A percentile compares a stretch with the other conserved stretches of the same genome.
Evolutionary conservation across 2,797 vertebrate species (phyloP).

Genomic region (Pseudochaenichthys georgianus): DNA sequence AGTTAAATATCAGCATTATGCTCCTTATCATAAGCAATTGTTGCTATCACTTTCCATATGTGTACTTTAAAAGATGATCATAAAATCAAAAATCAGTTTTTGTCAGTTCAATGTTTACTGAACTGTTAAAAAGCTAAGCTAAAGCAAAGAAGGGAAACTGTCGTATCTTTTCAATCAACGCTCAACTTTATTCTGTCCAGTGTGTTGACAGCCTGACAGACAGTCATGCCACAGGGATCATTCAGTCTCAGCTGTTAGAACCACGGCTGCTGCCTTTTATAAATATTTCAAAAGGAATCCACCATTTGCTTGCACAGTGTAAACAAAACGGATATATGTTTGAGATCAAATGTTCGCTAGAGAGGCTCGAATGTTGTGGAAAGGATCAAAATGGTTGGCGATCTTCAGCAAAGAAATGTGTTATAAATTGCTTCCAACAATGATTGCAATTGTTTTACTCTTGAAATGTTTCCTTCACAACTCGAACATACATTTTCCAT

Average conservation of each 20-base stretch:
- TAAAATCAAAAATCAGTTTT: background rate
- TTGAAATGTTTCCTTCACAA: background rate
- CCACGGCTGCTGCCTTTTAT: background rate
- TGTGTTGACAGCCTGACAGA: background rate
- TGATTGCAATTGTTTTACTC: background rate
- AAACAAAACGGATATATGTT: background rate
- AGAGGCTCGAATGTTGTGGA: background rate
- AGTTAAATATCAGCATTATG: background rate
- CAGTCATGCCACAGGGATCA: too few relatives aligned
- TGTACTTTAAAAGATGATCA: background rate
- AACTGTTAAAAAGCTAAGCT: background rate
- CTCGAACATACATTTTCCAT: background rate
- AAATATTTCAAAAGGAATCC: constrained; percentile 3
- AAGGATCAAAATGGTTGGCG: background rate
- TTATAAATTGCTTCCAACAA: background rate
- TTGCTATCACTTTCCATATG: background rate
- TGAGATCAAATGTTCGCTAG: background rate
- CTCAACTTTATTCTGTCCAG: background rate
- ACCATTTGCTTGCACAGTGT: background rate
- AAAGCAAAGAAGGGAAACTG: background rate
- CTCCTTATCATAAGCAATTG: background rate
- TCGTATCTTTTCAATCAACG: background rate
- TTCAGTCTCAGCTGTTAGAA: background rate
- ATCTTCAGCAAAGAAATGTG: background rate
- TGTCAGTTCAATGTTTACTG: background rate